Evolutionary conservation across 2,888 invertebrate genomes (phyloP).

Genomic region (Micoletzkya japonica): DNA sequence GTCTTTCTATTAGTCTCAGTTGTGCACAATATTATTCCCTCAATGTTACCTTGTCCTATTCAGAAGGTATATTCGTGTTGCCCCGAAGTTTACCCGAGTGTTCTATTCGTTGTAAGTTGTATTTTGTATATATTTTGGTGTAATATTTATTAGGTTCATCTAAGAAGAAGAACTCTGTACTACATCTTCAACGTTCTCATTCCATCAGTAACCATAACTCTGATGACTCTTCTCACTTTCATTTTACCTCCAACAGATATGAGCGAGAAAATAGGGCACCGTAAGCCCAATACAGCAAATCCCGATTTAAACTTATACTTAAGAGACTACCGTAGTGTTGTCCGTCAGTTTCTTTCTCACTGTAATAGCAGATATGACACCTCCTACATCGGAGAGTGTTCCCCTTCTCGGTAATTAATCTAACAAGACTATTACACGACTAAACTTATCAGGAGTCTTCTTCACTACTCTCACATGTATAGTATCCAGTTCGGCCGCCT

Average conservation of each 20-base stretch:
- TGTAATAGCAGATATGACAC: slow-evolving; percentile 95
- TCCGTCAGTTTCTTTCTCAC: slow-evolving; percentile 96
- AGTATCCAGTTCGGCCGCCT: slow-evolving; percentile 50
- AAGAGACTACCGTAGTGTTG: slow-evolving; percentile 68
- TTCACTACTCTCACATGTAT: slow-evolving; percentile 54
- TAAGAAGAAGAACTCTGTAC: slow-evolving; percentile 38
- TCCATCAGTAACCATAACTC: slow-evolving; percentile 55
- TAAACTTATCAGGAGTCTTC: slow-evolving; percentile 45
- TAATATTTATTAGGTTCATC: slow-evolving; percentile 15
- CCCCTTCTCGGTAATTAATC: slow-evolving; percentile 41
- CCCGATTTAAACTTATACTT: slow-evolving; percentile 16
- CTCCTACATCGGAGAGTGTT: slow-evolving; percentile 81
- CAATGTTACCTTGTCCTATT: too few species aligned
- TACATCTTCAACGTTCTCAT: slow-evolving; percentile 55
- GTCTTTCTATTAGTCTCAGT: too few species aligned
- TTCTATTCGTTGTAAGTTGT: slow-evolving; percentile 14
- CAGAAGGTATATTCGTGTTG: slow-evolving; percentile 23
- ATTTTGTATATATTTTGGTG: neutral
- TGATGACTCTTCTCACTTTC: slow-evolving; percentile 59
- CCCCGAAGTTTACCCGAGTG: slow-evolving; percentile 17
- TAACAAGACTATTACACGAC: too few species aligned
- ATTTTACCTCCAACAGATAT: slow-evolving; percentile 56
- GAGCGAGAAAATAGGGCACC: slow-evolving; percentile 57
- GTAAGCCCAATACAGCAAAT: slow-evolving; percentile 31
- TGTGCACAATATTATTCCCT: too few species aligned